Percentiles rank a stretch among this genome's conserved stretches.
phyloP scores from a whole-genome alignment of 2,888 invertebrate species.

The Tupiocoris notatus region DNA sequence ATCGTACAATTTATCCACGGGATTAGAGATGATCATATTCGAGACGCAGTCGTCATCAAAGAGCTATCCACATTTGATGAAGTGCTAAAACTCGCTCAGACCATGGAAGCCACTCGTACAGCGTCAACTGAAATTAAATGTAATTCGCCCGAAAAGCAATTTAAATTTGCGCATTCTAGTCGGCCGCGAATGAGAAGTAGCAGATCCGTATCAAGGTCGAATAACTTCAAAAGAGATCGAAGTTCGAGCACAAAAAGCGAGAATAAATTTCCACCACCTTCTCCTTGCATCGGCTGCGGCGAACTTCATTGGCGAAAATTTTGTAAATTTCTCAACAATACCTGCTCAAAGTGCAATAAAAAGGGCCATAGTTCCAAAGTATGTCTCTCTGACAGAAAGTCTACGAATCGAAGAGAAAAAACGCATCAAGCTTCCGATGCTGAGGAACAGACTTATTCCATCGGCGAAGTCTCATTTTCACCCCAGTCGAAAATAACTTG shows the following conservation, averaged over 20 bases:
- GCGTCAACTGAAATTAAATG: neutral
- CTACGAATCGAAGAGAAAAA: neutral
- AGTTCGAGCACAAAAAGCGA: neutral
- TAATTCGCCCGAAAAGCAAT: neutral
- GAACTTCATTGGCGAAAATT: conserved; percentile 6
- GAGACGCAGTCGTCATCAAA: conserved; percentile 17
- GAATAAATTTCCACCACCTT: neutral
- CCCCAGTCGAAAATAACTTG: neutral
- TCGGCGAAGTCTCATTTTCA: neutral
- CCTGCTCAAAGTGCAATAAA: neutral
- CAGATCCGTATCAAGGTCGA: neutral
- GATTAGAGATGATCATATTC: neutral
- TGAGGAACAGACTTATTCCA: neutral
- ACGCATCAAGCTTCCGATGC: neutral
- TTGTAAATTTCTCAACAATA: neutral
- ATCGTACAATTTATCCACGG: conserved; percentile 34
- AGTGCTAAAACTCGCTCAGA: neutral
- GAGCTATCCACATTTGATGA: neutral
- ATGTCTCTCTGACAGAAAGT: neutral
- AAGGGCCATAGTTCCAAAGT: neutral
- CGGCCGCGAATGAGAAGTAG: neutral
- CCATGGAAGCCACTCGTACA: conserved; percentile 12
- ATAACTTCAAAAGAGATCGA: neutral
- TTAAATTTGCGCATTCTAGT: conserved; percentile 1
- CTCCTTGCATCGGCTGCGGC: neutral